These are phyloP conservation scores for Eupristina koningsbergeri DNA, from an alignment of 1,140 invertebrate species.

Conservation along the genomic window DNA sequence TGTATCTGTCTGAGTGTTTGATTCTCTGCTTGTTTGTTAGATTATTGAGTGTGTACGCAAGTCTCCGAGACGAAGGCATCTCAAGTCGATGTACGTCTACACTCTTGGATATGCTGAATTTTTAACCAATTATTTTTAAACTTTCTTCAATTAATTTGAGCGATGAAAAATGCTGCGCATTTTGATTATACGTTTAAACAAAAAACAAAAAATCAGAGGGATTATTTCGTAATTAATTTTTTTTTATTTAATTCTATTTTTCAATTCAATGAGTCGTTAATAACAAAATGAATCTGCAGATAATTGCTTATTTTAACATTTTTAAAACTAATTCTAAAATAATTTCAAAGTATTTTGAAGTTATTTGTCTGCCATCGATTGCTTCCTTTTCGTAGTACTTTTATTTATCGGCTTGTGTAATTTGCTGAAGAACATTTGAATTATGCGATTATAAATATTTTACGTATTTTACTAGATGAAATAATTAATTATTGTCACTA, in stretches of 20 bases:
- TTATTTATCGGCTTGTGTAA: conserved; percentile 33
- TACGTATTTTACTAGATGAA: conserved; percentile 42
- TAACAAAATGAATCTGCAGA: conserved; percentile 3
- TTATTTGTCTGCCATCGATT: conserved; percentile 45
- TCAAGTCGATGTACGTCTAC: conserved; percentile 56
- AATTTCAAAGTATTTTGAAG: conserved; percentile 42
- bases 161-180: conserved; percentile 50
- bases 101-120: conserved; percentile 24
- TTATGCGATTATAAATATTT: conserved; percentile 47
- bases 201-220: conserved; percentile 26
- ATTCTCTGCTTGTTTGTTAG: background rate
- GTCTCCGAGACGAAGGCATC: conserved; percentile 29
- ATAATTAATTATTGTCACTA: conserved; percentile 39
- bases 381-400: conserved; percentile 44
- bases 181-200: conserved; percentile 40
- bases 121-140: conserved; percentile 39
- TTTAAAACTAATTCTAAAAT: conserved; percentile 39
- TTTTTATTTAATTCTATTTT: conserved; percentile 40
- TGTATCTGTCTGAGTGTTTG: background rate
- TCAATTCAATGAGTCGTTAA: background rate
- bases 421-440: conserved; percentile 34
- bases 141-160: conserved; percentile 32
- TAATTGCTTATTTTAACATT: conserved; percentile 16
- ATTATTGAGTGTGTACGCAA: background rate
- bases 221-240: conserved; percentile 37